Percentiles rank a stretch among this genome's conserved stretches.
Evolutionary conservation across 2,797 vertebrate species (phyloP).

Genomic region (Gobionotothen gibberifrons): DNA sequence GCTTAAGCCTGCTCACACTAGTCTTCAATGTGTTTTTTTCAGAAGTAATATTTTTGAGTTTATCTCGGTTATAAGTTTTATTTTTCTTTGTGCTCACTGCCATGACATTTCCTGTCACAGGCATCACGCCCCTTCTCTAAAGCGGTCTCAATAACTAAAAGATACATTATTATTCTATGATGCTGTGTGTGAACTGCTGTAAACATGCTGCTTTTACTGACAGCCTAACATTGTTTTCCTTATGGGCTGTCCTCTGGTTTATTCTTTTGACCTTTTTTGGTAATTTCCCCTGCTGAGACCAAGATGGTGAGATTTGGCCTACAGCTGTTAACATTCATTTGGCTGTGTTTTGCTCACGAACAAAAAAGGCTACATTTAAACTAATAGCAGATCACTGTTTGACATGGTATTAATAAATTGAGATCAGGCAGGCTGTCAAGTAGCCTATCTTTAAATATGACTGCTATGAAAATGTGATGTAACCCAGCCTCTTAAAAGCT

Average conservation of each 20-base stretch:
- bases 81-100: background rate
- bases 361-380: background rate
- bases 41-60: background rate
- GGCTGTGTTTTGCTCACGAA: background rate
- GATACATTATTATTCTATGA: background rate
- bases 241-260: conserved; percentile 28
- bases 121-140: background rate
- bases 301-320: conserved; percentile 20
- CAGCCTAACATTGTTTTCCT: conserved; percentile 4
- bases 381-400: conserved; percentile 1
- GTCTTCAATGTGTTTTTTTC: background rate
- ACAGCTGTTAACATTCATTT: background rate
- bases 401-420: background rate
- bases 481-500: background rate
- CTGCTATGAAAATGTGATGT: background rate
- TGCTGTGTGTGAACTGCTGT: conserved; percentile 12
- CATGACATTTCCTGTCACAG: conserved; percentile 48
- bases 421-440: background rate
- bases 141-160: background rate
- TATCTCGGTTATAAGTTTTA: background rate
- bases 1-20: accelerated
- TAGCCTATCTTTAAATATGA: conserved; percentile 8
- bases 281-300: conserved; percentile 47
- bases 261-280: conserved; percentile 77
- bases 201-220: conserved; percentile 2